These are phyloP conservation scores for Aphidius ervi DNA, from an alignment of 1,140 invertebrate species.

Conservation along the genomic window DNA sequence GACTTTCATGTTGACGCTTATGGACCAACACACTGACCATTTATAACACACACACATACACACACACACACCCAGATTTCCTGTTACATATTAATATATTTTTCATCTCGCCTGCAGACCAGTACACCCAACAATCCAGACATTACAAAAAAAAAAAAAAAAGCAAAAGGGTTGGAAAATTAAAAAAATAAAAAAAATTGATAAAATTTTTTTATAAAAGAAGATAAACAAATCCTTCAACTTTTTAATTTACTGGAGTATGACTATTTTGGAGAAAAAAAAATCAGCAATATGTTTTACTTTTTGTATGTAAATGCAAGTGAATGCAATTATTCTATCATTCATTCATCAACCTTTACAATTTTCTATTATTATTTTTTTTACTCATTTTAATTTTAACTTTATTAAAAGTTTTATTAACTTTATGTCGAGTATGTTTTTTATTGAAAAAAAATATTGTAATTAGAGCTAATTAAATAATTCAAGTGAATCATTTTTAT, in stretches of 20 bases:
- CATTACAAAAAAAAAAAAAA: too few relatives aligned
- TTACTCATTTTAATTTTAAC: not conserved
- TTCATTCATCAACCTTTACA: conserved; percentile 16
- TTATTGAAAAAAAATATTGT: not conserved
- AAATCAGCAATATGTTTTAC: not conserved
- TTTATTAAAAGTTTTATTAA: not conserved
- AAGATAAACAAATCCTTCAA: conserved; percentile 14
- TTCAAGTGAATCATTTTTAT: not conserved
- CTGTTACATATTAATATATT: not conserved
- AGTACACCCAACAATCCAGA: too few relatives aligned
- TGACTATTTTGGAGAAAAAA: too few relatives aligned
- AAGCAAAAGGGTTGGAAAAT: too few relatives aligned
- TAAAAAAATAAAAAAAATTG: not conserved
- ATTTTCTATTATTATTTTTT: not conserved
- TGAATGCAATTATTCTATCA: conserved; percentile 21
- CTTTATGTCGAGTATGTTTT: not conserved
- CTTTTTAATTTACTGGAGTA: conserved; percentile 19
- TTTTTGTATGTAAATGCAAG: conserved; percentile 10
- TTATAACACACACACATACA: too few relatives aligned
- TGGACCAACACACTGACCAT: too few relatives aligned
- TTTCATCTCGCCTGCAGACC: not conserved
- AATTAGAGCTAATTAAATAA: not conserved
- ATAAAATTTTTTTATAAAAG: conserved; percentile 6
- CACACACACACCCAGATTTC: too few relatives aligned
- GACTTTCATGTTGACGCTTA: too few relatives aligned